These are phyloP conservation scores for Sialis fuliginosa DNA, from an alignment of 2,888 invertebrate species.

Conservation along the genomic window DNA sequence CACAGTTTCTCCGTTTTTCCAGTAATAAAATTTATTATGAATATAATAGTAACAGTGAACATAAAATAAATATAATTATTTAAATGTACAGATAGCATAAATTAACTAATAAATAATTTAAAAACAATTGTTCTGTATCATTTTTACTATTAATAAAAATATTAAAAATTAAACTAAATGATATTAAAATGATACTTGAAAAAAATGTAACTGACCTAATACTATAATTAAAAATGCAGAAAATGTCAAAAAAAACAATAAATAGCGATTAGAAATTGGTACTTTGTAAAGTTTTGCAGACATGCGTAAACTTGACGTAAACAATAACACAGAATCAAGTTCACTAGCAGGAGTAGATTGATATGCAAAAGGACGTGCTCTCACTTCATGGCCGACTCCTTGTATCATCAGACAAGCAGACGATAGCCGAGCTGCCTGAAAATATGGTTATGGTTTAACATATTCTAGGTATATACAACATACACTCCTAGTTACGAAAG, in stretches of 20 bases:
- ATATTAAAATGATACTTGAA: constrained; percentile 22
- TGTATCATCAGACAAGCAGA: constrained; percentile 53
- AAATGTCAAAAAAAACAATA: constrained; percentile 43
- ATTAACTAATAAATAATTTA: too few relatives aligned
- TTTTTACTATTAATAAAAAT: neutral
- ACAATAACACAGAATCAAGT: constrained; percentile 57
- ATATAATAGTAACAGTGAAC: too few relatives aligned
- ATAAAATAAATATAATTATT: too few relatives aligned
- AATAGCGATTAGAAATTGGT: constrained; percentile 50
- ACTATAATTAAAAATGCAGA: constrained; percentile 41
- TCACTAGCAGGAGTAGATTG: constrained; percentile 59
- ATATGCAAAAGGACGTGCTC: constrained; percentile 63
- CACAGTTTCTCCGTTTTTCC: too few relatives aligned
- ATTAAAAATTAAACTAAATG: neutral
- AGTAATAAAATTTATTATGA: too few relatives aligned
- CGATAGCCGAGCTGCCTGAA: constrained; percentile 57
- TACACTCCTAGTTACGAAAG: too few relatives aligned
- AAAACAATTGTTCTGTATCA: too few relatives aligned
- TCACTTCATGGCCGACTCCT: constrained; percentile 58
- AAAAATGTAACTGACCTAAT: constrained; percentile 53
- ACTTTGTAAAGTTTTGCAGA: constrained; percentile 56
- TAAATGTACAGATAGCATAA: too few relatives aligned
- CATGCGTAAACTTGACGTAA: constrained; percentile 55
- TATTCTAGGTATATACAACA: too few relatives aligned
- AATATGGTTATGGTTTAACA: constrained; percentile 10